Conservation (phyloP, 2,888 invertebrate genomes). For the Andricus quercusramuli region DNA sequence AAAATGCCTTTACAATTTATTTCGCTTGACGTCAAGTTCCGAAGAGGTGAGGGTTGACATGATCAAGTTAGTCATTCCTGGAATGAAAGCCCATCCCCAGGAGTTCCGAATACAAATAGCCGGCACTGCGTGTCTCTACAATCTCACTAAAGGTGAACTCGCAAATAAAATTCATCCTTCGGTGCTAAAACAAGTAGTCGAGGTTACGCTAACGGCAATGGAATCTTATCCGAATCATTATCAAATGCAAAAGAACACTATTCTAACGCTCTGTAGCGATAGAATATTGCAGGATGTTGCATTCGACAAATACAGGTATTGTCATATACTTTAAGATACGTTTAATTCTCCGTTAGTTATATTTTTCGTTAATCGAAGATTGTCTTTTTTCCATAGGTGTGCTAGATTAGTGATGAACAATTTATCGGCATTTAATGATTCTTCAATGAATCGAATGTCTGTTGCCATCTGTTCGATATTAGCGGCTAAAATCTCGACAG, state of each 20-base stretch:
- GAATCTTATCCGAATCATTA: slow-evolving; percentile 84
- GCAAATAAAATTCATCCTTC: slow-evolving; percentile 84
- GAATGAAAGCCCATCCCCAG: slow-evolving; percentile 80
- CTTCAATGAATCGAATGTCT: slow-evolving; percentile 87
- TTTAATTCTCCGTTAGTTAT: background rate
- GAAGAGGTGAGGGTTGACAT: slow-evolving; percentile 82
- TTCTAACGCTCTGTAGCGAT: slow-evolving; percentile 87
- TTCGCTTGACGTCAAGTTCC: slow-evolving; percentile 79
- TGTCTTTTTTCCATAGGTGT: slow-evolving; percentile 78
- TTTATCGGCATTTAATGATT: slow-evolving; percentile 84
- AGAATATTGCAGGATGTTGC: slow-evolving; percentile 86
- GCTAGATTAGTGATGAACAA: slow-evolving; percentile 87
- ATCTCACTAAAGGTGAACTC: slow-evolving; percentile 84
- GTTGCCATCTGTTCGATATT: slow-evolving; percentile 90
- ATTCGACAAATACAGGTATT: slow-evolving; percentile 81
- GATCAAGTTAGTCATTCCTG: slow-evolving; percentile 81
- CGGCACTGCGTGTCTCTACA: slow-evolving; percentile 87
- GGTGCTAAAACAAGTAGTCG: slow-evolving; percentile 82
- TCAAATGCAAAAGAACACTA: slow-evolving; percentile 86
- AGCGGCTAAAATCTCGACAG: slow-evolving; percentile 83
- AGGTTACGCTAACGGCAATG: slow-evolving; percentile 85
- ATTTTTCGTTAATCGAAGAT: background rate
- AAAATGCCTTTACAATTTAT: slow-evolving; percentile 84
- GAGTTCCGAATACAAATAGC: slow-evolving; percentile 86
- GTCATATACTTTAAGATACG: background rate